These are phyloP conservation scores for Sterrhoptilus dennistouni DNA, from an alignment of 2,113 vertebrate genomes.

Conservation along the genomic window DNA sequence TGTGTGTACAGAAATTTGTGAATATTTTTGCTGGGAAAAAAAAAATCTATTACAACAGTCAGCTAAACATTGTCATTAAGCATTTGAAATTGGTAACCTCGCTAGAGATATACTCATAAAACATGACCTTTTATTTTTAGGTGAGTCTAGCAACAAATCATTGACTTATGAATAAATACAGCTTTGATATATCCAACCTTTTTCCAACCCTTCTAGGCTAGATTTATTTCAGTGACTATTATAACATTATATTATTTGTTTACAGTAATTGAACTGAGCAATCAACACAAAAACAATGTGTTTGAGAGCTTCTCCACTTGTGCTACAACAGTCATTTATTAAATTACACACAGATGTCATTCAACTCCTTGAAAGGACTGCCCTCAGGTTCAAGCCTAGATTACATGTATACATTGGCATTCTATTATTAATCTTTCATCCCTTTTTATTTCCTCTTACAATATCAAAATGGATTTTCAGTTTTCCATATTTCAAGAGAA, in stretches of 20 bases:
- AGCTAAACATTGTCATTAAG: conserved; percentile 6
- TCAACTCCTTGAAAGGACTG: conserved; percentile 36
- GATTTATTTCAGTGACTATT: conserved; percentile 44
- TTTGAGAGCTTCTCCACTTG: conserved; percentile 44
- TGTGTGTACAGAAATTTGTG: neutral
- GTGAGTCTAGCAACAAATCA: neutral
- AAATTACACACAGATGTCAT: conserved; percentile 59
- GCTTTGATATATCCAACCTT: conserved; percentile 40
- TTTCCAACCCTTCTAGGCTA: neutral
- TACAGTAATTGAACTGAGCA: conserved; percentile 54
- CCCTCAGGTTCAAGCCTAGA: conserved; percentile 46
- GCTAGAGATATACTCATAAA: neutral
- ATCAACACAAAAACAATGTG: conserved; percentile 55
- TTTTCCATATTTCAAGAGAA: neutral
- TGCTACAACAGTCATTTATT: conserved; percentile 47
- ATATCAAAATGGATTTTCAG: neutral
- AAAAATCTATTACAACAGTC: neutral
- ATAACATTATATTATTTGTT: conserved; percentile 49
- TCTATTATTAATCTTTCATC: conserved; percentile 24
- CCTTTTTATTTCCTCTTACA: conserved; percentile 1
- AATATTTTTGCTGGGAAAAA: neutral
- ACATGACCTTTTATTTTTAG: conserved; percentile 41
- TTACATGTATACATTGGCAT: conserved; percentile 37
- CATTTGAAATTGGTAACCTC: conserved; percentile 36
- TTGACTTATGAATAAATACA: conserved; percentile 10